Evolutionary conservation across 2,797 vertebrate genomes (phyloP).

Genomic region (Ceyx erithaca): DNA sequence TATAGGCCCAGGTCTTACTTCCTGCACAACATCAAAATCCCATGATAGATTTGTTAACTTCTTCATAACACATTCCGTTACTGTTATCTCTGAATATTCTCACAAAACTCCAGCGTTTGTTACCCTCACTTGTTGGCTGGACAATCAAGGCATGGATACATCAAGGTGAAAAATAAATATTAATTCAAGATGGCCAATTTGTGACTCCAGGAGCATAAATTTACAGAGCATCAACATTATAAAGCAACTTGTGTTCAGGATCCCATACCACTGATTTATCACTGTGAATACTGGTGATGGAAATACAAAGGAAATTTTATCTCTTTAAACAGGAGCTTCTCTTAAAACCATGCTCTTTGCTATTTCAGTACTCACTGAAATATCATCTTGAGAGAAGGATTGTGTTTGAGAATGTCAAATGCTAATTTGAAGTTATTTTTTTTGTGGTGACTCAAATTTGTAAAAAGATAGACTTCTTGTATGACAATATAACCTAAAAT

Average conservation of each 20-base stretch:
- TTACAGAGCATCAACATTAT: background rate
- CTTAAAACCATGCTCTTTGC: background rate
- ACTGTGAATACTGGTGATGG: background rate
- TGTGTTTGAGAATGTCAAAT: background rate
- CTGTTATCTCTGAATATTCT: background rate
- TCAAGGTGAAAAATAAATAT: background rate
- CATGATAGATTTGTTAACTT: background rate
- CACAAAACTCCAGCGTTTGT: background rate
- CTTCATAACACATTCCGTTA: background rate
- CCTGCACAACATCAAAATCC: background rate
- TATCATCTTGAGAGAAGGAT: background rate
- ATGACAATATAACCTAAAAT: background rate
- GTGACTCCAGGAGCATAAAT: background rate
- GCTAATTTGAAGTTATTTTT: background rate
- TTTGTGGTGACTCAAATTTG: background rate
- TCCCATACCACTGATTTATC: background rate
- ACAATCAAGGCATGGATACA: background rate
- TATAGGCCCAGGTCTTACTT: background rate
- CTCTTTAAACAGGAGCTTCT: background rate
- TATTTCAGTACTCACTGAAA: background rate
- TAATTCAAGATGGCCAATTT: background rate
- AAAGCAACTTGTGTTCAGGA: background rate
- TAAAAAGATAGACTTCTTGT: background rate
- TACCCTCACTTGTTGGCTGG: background rate
- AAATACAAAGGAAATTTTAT: background rate